Percentiles rank a stretch among this genome's conserved stretches.
These are phyloP conservation scores for Macaria liturata DNA, from an alignment of 2,888 invertebrate species.

Conservation along the genomic window DNA sequence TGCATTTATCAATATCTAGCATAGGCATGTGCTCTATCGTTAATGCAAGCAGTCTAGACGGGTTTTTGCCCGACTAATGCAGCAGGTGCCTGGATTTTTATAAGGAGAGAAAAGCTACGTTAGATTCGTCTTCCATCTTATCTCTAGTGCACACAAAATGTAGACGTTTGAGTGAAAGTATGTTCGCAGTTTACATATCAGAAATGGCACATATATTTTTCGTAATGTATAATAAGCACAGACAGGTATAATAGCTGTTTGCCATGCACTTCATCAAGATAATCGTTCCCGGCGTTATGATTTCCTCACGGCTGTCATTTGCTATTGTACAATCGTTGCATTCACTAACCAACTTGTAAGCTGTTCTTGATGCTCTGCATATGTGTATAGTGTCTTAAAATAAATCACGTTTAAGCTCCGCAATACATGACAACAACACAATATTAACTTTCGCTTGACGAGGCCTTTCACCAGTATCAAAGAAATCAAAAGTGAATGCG, in stretches of 20 bases:
- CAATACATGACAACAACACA: slow-evolving; percentile 26
- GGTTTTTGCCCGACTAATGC: slow-evolving; percentile 60
- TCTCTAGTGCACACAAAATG: slow-evolving; percentile 6
- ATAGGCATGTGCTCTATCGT: slow-evolving; percentile 48
- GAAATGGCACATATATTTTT: too few relatives aligned
- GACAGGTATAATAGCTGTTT: too few relatives aligned
- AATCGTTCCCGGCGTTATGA: too few relatives aligned
- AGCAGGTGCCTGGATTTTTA: slow-evolving; percentile 58
- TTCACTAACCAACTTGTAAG: too few relatives aligned
- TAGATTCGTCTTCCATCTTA: slow-evolving; percentile 19
- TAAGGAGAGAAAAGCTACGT: slow-evolving; percentile 42
- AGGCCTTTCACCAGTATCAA: slow-evolving; percentile 63
- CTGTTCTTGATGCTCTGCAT: too few relatives aligned
- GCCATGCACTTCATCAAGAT: too few relatives aligned
- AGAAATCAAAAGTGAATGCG: slow-evolving; percentile 55
- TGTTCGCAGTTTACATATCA: too few relatives aligned
- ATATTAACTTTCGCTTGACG: slow-evolving; percentile 48
- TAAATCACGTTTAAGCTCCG: not conserved
- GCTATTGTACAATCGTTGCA: too few relatives aligned
- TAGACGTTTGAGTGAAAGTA: too few relatives aligned
- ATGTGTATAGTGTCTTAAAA: too few relatives aligned
- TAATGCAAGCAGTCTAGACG: slow-evolving; percentile 66
- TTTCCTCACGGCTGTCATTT: too few relatives aligned
- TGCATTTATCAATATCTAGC: slow-evolving; percentile 42
- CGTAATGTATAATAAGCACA: too few relatives aligned